These are phyloP conservation scores for Carpatolechia fugitivella DNA, from an alignment of 2,888 invertebrate genomes.

Conservation along the genomic window DNA sequence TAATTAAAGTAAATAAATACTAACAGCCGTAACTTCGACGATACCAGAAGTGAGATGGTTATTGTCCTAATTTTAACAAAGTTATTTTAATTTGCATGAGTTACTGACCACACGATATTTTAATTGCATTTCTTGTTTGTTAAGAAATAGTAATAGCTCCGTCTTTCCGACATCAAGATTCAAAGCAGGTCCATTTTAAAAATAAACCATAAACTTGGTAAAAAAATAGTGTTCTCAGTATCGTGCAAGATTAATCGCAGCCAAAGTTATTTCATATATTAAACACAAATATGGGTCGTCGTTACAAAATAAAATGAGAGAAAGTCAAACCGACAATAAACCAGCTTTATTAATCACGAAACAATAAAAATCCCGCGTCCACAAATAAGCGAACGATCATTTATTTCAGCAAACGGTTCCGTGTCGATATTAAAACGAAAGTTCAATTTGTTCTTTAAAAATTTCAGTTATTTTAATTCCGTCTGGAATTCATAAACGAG, in stretches of 20 bases:
- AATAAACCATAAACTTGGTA: too few relatives aligned
- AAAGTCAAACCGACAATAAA: constrained; percentile 13
- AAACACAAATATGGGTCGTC: constrained; percentile 11
- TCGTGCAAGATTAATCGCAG: constrained; percentile 14
- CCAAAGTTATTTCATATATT: background rate
- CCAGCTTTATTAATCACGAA: constrained; percentile 16
- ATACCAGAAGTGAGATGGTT: too few relatives aligned
- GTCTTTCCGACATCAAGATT: too few relatives aligned
- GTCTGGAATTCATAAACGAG: constrained; percentile 1
- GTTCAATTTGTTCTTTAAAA: constrained; percentile 2
- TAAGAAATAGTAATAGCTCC: too few relatives aligned
- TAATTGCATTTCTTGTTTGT: too few relatives aligned
- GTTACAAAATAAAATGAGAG: constrained; percentile 12
- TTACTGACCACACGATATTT: too few relatives aligned
- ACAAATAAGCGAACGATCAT: constrained; percentile 17
- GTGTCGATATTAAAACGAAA: constrained; percentile 8
- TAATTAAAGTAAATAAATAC: too few relatives aligned
- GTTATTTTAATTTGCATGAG: too few relatives aligned
- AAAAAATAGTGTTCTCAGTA: background rate
- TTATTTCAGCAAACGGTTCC: constrained; percentile 15
- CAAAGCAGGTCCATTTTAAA: too few relatives aligned
- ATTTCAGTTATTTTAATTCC: constrained; percentile 2
- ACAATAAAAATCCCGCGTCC: constrained; percentile 18
- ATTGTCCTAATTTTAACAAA: too few relatives aligned
- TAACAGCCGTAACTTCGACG: too few relatives aligned